Conservation (phyloP, 2,113 vertebrate genomes). For the Marmota monax region DNA sequence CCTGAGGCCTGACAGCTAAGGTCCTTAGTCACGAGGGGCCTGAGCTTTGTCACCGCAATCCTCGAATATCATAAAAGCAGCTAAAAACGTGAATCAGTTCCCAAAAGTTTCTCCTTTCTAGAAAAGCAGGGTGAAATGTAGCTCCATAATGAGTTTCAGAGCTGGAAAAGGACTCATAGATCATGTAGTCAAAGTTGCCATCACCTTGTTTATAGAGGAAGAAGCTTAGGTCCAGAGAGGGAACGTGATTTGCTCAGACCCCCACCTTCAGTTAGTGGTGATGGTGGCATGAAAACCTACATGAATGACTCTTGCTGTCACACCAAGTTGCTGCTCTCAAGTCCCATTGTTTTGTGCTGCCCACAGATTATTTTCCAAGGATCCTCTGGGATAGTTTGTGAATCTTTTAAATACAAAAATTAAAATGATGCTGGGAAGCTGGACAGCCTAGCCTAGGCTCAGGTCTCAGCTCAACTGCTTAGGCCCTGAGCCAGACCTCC, state of each 20-base stretch:
- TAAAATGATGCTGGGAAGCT: not conserved
- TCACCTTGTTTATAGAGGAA: not conserved
- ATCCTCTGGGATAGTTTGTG: not conserved
- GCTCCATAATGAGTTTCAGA: not conserved
- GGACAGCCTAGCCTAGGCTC: not conserved
- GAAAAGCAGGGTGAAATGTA: not conserved
- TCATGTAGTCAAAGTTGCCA: not conserved
- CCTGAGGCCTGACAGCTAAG: not conserved
- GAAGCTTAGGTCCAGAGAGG: not conserved
- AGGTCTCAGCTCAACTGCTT: not conserved
- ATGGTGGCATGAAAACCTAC: not conserved
- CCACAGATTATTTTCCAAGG: not conserved
- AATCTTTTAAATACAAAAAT: slow-evolving; percentile 16
- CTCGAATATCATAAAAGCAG: not conserved
- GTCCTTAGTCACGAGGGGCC: not conserved
- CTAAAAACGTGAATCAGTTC: not conserved
- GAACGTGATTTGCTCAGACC: not conserved
- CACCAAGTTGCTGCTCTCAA: not conserved
- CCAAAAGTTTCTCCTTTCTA: not conserved
- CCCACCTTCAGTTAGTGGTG: not conserved
- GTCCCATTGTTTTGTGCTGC: rapidly evolving
- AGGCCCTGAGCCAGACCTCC: not conserved
- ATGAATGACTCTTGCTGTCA: not conserved
- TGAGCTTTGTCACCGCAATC: not conserved
- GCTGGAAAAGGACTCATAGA: not conserved